Evolutionary conservation across 2,888 invertebrate species (phyloP), one percentile per base, ranked within the genome.

Genomic region (Ceramica pisi): DNA sequence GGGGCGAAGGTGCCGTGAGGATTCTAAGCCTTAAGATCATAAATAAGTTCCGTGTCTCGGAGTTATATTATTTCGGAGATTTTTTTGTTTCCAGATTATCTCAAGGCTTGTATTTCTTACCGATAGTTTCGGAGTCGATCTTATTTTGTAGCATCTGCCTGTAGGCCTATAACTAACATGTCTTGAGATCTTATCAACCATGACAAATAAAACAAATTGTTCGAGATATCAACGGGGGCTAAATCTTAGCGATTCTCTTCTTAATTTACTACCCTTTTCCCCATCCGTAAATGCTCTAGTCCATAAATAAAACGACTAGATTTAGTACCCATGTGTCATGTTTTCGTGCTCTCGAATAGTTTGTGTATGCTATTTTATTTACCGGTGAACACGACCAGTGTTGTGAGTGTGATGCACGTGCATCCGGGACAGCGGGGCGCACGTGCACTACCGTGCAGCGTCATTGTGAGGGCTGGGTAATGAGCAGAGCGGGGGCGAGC

Each of bases 341-440:
- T 64, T 63, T 35, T 41, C 51, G 41, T 78, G 62, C 59, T 63
- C 59, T 80, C 50, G 35, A 63, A 59, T 53, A 21, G 31, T 62
- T 10, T 46, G 70, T 62, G 51, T 80, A 55, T 64, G 56, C n/a
- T n/a, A n/a, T 21, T 57, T 48, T 78, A 78, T 75, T 61, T 78
- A 73, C 82, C 67, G 74, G 82, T 72, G 67, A 44, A 63, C 68
- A 68, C 65, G 65, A 81, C 48, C 48, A 63, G 63, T 70, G 71
- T 78, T 78, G 70, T 71, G 62, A 46, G 65, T 71, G 75, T 44
- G 79, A 63, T 79, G 81, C 90, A 91, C 91, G 91, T 89, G 91
- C 87, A 86, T 90, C 90, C 90, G 90, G 91, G 88, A 88, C 77
- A 71, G 35, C 71, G 50, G 72, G 69, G 68, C 73, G 75, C 89